Evolutionary conservation across 2,113 vertebrate species (phyloP), one percentile per base, ranked within the genome.

Genomic region (Alligator sinensis): DNA sequence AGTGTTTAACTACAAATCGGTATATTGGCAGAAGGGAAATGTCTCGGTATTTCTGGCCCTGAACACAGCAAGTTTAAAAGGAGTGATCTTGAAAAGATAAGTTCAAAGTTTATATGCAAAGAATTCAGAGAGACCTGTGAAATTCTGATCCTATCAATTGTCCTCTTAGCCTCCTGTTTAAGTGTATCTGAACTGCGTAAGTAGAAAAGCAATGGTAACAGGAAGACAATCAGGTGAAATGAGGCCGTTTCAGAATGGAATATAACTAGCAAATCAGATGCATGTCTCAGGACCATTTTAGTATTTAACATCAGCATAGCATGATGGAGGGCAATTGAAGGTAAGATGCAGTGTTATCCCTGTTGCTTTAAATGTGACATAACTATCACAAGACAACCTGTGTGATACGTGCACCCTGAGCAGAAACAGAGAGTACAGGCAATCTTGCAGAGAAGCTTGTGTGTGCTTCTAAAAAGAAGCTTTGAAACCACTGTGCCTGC

Each of bases 321-420:
- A 74, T 92, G 91, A 27, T 27, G 61, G 95, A 85, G 22, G 11
- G 38, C 86, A 82, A 68, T 92, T 77, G 95, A 64, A 84, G 92
- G 87, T 47, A 70, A 91, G 60, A 90, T 79, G 54, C 54, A 38
- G 11, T 82, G 17, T 47, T 89, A 85, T 6, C 63, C 18, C 63
- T 28, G 1, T 25, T 21, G 62, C 77, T 84, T 15, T 28, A 62
- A 58, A 8, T 27, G 22, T 22, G 84, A 91, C 28, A 89, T 77
- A 94, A 95, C 95, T 4, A 47, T 2, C 88, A 30, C 2, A 38
- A 60, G 91, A 94, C 88, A 95, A 94, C 90, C 85, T 6, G 70
- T 66, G 55, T 0, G 0, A 59, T 4, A 86, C 22, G 7, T 6
- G 58, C 84, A 66, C 57, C 47, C 22, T 0, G 8, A 82, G 38